Base-by-base conservation (phyloP, 2,888 invertebrate species). In the Orthosia cruda region DNA sequence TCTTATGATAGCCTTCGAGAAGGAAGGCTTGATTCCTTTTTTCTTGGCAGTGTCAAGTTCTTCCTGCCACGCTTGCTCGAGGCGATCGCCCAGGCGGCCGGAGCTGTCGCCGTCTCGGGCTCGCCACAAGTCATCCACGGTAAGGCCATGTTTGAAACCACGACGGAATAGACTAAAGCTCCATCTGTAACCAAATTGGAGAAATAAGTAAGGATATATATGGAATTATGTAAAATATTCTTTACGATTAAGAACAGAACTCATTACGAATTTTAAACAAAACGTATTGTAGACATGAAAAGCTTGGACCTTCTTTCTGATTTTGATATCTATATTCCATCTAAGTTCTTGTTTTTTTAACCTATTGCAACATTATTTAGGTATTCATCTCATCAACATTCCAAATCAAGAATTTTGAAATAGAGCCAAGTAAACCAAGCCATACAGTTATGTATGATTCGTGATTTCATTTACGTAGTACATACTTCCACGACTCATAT, bases 21-120 rank as follows among this genome's bases (percentile, higher is more conserved):
- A 94, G 64, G 97, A 97, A 0, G 98, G 98, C 75, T 97, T 96
- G 52, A 92, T 92, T n/a, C 96, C 96, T 64, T 92, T 92, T 75
- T 93, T 93, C 64, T 95, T 94, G 1, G 97, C 96, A 59, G 91
- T 92, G 62, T 93, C 91, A 26, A 97, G 81, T 92, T 98, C 98
- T 55, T 94, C 91, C 61, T 97, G 94, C 98, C 98, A 98, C 72
- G 97, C 97, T 95, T 95, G 96, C 92, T 98, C 98, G 55, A 98
- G 94, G 23, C 95, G 95, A 91, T 98, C 97, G 13, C 98, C 98
- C 18, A 98, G 94, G n/a, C 93, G 92, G 75, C 97, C 97, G 0
- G 98, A 98, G 62, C 96, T 93, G 92, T 98, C 98, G 23, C 94
- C 93, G 2, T 96, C 94, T 23, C 97, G 94, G 13, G 97, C 97